Evolutionary conservation across 2,888 invertebrate species (phyloP), one percentile per base, ranked within the genome.

Genomic region (Dryococelus australis): DNA sequence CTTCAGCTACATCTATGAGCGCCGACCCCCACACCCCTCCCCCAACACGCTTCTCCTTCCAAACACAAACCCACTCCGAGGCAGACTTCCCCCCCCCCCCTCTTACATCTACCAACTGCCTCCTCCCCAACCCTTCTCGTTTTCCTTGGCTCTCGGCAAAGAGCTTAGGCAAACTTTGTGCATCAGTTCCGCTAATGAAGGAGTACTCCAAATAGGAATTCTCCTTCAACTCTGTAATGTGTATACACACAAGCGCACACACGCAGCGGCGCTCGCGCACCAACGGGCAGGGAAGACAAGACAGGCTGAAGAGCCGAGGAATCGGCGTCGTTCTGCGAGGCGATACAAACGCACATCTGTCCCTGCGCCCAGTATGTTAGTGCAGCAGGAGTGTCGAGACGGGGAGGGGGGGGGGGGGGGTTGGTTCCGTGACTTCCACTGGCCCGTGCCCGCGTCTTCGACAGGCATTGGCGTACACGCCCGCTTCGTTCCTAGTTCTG

Each of bases 121-220:
- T 5, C 12, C 26, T 78, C 26, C 78, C 78, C 78, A n/a, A 78
- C 78, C 35, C 1, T 35, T 83, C 12, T 35, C 65, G 65, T 65
- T n/a, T 65, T 65, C 65, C 65, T n/a, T n/a, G 83, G 35, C 83
- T 43, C 83, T 83, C 35, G 83, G 80, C 83, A 83, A 83, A 83
- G 83, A 83, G 83, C 83, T 83, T 83, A 43, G 35, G 83, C 83
- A 83, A 80, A 83, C 83, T 83, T 83, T 83, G 83, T 43, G 83
- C 83, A 83, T 83, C 83, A 83, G 83, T 83, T 83, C 83, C 43
- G 83, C 35, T 83, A 83, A 83, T 83, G 83, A 83, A 83, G 83
- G 83, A 28, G 83, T 83, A 83, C 43, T 83, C 83, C 83, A 83
- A 83, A 83, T 83, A 83, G 83, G 83, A 83, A 83, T 83, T 83